Base-by-base conservation (phyloP, 2,113 vertebrate species). In the Australoheros scitulus region DNA sequence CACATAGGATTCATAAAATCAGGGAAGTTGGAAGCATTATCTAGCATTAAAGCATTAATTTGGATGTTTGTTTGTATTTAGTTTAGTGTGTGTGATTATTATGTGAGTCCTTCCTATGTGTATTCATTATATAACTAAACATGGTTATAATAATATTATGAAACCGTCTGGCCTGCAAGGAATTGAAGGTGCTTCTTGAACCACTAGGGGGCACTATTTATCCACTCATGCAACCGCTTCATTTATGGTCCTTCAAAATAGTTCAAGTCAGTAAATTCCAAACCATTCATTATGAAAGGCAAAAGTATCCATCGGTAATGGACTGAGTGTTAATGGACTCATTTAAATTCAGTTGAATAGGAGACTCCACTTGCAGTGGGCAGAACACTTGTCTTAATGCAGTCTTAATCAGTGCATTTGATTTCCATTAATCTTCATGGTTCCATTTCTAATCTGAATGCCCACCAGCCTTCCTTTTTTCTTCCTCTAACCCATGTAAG, bases 161-260 rank as follows among this genome's bases (percentile, higher is more conserved):
- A 36, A 36, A 55, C 1, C 2, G 11, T 61, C 6, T 11, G 5
- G 2, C 3, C 5, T 76, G 11, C 3, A 41, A 3, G 5, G 43
- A 57, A 11, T 3, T 43, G 56, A 22, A 80, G 36, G 38, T 47
- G 3, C 32, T 7, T 5, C 26, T 15, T 22, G 0, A 1, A 38
- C 75, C 92, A 83, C 57, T 36, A 52, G 87, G 36, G 77, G 60
- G 61, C 83, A 91, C 34, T 80, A 76, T 84, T 61, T 38, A 68
- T 8, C 36, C 70, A 87, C n/a, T 2, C 3, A 76, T 20, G 13
- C 15, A n/a, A 4, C 14, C 17, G 65, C 13, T 29, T 61, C 18
- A 65, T 7, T 26, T 57, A 20, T 61, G 50, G 36, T 56, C 60
- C 15, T 76, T 87, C 55, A 60, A 4, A 59, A 22, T 59, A 55